Base-by-base conservation (phyloP, 2,888 invertebrate species). In the Hydropsyche betteni region DNA sequence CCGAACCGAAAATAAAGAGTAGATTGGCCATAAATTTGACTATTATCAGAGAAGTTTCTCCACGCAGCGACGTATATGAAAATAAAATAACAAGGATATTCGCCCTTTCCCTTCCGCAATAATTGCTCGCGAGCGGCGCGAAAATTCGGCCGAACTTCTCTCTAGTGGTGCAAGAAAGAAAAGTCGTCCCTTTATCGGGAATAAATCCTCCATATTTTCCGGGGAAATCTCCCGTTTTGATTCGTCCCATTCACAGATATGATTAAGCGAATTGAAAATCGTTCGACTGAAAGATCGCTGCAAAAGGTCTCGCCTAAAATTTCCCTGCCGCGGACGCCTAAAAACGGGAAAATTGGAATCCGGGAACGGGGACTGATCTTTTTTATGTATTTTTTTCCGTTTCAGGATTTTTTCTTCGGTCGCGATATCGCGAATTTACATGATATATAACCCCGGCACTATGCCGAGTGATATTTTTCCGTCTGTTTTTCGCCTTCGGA, bases 231-330 rank as follows among this genome's bases (percentile, higher is more conserved):
- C 53, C 53, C 70, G 70, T 70, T 70, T 70, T 70, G 70, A 70
- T 70, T 70, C 53, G 51, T 70, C 53, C 70, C 52, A 70, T 70
- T 70, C 70, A 70, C 70, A 53, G 70, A 70, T 70, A 70, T 70
- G 70, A 70, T 70, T 70, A 70, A 70, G 70, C 70, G 70, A 70
- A 70, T 70, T 70, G 70, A 70, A 70, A 70, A 70, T 70, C 70
- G 53, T 53, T 70, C 70, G 53, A 33, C 70, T 53, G 70, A 70
- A 53, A 70, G 70, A 70, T 70, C 70, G 53, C 53, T 53, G 70
- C 53, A 53, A 70, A 70, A 70, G 70, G 70, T 70, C 51, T 70
- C 34, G 53, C 70, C 70, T 70, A 70, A 70, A 70, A 70, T 70
- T 70, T 70, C 38, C 51, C 50, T 50, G 14, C 36, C 34, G 55